Evolutionary conservation across 2,888 invertebrate species (phyloP).

Genomic region (Erebia aethiops): DNA sequence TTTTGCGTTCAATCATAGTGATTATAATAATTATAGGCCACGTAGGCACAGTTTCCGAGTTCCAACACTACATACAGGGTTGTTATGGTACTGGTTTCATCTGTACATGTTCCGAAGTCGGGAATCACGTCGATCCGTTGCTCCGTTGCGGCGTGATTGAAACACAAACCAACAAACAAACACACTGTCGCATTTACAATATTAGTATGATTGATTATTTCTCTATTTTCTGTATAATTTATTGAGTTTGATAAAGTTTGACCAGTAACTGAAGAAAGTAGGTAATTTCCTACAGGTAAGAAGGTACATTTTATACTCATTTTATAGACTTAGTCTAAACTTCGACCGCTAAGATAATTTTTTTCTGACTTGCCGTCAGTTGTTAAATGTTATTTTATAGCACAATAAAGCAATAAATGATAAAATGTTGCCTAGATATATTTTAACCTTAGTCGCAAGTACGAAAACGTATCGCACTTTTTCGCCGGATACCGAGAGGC

Average conservation of each 20-base stretch:
- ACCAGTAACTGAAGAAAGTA: too few relatives aligned
- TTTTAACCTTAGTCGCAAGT: background rate
- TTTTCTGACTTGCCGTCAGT: background rate
- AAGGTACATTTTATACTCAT: too few relatives aligned
- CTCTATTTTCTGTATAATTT: too few relatives aligned
- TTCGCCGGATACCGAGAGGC: constrained; percentile 14
- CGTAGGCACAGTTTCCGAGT: constrained; percentile 11
- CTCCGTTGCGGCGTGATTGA: too few relatives aligned
- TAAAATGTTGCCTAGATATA: background rate
- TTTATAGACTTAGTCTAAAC: too few relatives aligned
- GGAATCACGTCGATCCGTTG: too few relatives aligned
- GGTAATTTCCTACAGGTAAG: too few relatives aligned
- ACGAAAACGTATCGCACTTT: constrained; percentile 12
- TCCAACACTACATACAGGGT: constrained; percentile 11
- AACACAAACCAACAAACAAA: too few relatives aligned
- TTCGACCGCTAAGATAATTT: background rate
- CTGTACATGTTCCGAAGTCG: background rate
- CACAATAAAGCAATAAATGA: constrained; percentile 10
- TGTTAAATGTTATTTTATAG: too few relatives aligned
- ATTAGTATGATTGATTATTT: too few relatives aligned
- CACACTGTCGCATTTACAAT: too few relatives aligned
- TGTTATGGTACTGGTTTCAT: constrained; percentile 9
- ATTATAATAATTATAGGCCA: constrained; percentile 11
- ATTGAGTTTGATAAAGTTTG: too few relatives aligned
- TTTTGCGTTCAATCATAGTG: constrained; percentile 22